phyloP scores from a whole-genome alignment of 2,113 vertebrate genomes.

The Cygnus buccinator region DNA sequence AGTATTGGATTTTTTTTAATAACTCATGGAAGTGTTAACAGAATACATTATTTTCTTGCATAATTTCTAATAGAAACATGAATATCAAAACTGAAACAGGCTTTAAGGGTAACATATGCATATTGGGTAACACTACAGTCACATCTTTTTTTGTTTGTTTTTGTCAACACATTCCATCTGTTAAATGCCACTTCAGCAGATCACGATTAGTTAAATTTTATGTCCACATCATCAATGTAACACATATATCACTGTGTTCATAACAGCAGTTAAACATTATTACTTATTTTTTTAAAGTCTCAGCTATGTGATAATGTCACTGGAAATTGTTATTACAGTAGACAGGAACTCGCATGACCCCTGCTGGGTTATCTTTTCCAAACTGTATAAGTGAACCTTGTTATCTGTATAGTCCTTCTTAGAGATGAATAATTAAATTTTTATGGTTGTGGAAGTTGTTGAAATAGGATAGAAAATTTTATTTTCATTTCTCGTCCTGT shows the following conservation, averaged over 20 bases:
- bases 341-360: constrained; percentile 39
- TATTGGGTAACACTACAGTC: not conserved
- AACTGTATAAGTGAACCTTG: not conserved
- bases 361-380: constrained; percentile 46
- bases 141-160: not conserved
- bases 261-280: not conserved
- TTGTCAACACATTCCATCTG: not conserved
- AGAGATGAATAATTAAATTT: constrained; percentile 2
- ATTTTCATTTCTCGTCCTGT: not conserved
- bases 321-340: constrained; percentile 19
- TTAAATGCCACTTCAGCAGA: not conserved
- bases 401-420: not conserved
- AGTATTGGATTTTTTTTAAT: constrained; percentile 15
- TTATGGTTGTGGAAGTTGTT: fast-evolving
- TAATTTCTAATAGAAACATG: constrained; percentile 1
- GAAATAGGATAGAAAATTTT: not conserved
- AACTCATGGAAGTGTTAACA: constrained; percentile 23
- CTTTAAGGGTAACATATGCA: not conserved
- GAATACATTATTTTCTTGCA: not conserved
- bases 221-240: not conserved
- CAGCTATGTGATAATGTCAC: not conserved
- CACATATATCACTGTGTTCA: not conserved
- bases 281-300: not conserved
- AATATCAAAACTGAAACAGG: not conserved
- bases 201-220: not conserved